Evolutionary conservation across 2,888 invertebrate genomes (phyloP).

Genomic region (Callyntrura guangdongensis): DNA sequence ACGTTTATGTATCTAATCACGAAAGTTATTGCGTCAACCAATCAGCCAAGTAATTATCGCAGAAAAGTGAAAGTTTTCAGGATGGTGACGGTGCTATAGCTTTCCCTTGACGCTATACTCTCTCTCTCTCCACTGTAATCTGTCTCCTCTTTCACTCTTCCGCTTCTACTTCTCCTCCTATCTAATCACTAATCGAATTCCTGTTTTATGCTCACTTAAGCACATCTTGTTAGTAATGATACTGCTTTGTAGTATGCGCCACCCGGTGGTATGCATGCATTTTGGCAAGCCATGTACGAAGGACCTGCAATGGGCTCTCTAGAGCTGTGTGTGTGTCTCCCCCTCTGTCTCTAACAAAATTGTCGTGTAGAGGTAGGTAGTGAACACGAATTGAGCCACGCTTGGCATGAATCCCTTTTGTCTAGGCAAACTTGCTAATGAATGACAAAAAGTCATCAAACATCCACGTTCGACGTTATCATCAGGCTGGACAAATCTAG

Average conservation of each 20-base stretch:
- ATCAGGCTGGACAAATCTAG: neutral
- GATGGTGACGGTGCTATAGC: conserved; percentile 2
- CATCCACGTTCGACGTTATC: neutral
- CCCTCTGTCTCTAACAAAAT: neutral
- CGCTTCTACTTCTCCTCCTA: neutral
- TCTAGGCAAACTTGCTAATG: conserved; percentile 63
- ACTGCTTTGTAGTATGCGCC: conserved; percentile 10
- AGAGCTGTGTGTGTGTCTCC: conserved; percentile 23
- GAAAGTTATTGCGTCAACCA: conserved; percentile 60
- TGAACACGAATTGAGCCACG: conserved; percentile 32
- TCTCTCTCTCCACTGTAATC: neutral
- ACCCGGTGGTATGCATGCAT: neutral
- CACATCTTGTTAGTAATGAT: conserved; percentile 38
- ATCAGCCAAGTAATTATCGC: conserved; percentile 71
- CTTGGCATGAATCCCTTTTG: conserved; percentile 43
- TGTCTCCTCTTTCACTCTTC: conserved; percentile 13
- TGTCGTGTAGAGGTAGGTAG: neutral
- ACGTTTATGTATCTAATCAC: conserved; percentile 21
- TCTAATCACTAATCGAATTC: conserved; percentile 74
- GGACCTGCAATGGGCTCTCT: neutral
- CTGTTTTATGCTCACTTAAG: conserved; percentile 53
- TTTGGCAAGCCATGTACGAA: neutral
- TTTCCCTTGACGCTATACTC: conserved; percentile 23
- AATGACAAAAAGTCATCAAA: conserved; percentile 72
- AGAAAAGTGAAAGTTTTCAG: conserved; percentile 56